Evolutionary conservation across 2,888 invertebrate genomes (phyloP).

Genomic region (Athetis lepigone): DNA sequence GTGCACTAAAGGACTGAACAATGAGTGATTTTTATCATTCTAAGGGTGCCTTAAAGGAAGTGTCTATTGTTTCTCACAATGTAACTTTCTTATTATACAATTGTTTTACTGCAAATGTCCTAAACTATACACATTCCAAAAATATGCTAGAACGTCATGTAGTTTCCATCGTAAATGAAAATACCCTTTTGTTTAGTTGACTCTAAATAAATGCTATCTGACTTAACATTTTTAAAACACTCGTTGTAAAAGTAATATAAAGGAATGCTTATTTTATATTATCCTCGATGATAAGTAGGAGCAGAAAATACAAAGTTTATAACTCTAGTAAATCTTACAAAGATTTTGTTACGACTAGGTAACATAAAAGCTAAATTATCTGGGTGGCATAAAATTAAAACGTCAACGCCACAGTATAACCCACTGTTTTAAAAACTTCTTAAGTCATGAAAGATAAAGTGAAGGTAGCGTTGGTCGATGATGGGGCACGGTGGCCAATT

Average conservation of each 20-base stretch:
- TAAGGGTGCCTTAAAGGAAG: slow-evolving; percentile 77
- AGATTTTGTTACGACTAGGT: slow-evolving; percentile 73
- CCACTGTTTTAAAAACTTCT: slow-evolving; percentile 84
- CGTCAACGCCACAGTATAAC: slow-evolving; percentile 75
- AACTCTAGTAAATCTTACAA: slow-evolving; percentile 69
- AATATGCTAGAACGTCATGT: slow-evolving; percentile 8
- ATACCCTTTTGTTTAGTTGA: slow-evolving; percentile 43
- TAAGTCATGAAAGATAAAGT: slow-evolving; percentile 88
- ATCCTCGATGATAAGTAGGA: slow-evolving; percentile 39
- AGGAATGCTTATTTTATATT: slow-evolving; percentile 45
- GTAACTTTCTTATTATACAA: slow-evolving; percentile 67
- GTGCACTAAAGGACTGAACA: slow-evolving; percentile 76
- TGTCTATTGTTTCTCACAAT: slow-evolving; percentile 62
- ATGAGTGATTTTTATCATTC: slow-evolving; percentile 78
- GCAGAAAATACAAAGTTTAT: slow-evolving; percentile 66
- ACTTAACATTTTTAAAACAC: slow-evolving; percentile 25
- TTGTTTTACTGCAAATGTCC: slow-evolving; percentile 64
- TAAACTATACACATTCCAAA: slow-evolving; percentile 13
- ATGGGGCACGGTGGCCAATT: slow-evolving; percentile 84
- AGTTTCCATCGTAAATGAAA: slow-evolving; percentile 23
- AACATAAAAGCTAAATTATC: slow-evolving; percentile 83
- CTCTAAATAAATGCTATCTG: slow-evolving; percentile 18
- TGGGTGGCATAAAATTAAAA: slow-evolving; percentile 84
- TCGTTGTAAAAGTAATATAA: slow-evolving; percentile 33
- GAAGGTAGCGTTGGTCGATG: slow-evolving; percentile 77